Evolutionary conservation across 2,888 invertebrate species (phyloP).

Genomic region (Aplocera efformata): DNA sequence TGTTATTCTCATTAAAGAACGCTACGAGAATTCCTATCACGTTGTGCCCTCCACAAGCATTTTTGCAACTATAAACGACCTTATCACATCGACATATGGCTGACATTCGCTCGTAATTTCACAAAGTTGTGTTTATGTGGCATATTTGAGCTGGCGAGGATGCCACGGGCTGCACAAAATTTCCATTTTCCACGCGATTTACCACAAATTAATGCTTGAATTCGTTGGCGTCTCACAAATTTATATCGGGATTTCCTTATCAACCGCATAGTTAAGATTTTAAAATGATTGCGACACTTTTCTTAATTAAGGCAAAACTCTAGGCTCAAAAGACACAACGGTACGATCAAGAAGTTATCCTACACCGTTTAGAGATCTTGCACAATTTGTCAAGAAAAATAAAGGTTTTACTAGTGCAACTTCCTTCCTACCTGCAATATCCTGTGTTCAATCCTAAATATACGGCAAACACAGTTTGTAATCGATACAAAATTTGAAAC

Average conservation of each 20-base stretch:
- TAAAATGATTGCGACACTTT: conserved; percentile 15
- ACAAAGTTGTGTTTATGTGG: conserved; percentile 24
- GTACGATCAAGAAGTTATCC: too few relatives aligned
- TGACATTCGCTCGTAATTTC: conserved; percentile 26
- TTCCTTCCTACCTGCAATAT: too few relatives aligned
- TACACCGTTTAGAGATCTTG: too few relatives aligned
- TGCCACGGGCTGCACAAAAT: conserved; percentile 76
- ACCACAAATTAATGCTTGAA: conserved; percentile 76
- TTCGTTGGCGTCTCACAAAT: conserved; percentile 69
- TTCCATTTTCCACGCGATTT: conserved; percentile 79
- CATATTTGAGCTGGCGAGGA: conserved; percentile 45
- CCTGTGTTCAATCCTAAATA: too few relatives aligned
- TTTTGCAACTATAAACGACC: conserved; percentile 25
- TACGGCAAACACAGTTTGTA: too few relatives aligned
- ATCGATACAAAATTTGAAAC: too few relatives aligned
- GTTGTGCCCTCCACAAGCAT: conserved; percentile 40
- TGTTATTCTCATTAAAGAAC: conserved; percentile 51
- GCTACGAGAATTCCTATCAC: conserved; percentile 58
- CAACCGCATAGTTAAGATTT: conserved; percentile 42
- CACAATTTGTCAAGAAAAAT: too few relatives aligned
- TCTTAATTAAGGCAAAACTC: background rate
- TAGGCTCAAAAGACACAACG: background rate
- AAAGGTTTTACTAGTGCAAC: too few relatives aligned
- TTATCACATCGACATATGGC: conserved; percentile 30
- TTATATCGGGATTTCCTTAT: conserved; percentile 71